Evolutionary conservation across 2,888 invertebrate genomes (phyloP).

Genomic region (Chironomus riparius): DNA sequence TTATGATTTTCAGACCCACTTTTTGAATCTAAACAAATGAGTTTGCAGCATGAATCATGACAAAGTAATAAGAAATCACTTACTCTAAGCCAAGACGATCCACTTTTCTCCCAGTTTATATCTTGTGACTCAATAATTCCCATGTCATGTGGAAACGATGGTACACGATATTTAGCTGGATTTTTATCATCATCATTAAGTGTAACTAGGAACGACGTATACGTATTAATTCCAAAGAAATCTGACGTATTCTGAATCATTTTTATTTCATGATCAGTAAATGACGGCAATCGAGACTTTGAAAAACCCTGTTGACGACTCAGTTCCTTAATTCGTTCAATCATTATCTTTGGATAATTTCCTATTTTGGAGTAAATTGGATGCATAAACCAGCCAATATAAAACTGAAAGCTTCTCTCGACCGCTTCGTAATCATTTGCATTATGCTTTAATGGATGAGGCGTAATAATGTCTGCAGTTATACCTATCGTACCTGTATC

Average conservation of each 20-base stretch:
- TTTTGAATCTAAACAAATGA: too few species aligned
- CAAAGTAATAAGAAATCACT: conserved; percentile 29
- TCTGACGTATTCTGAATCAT: conserved; percentile 55
- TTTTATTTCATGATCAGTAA: conserved; percentile 51
- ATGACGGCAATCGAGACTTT: conserved; percentile 53
- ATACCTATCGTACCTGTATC: conserved; percentile 52
- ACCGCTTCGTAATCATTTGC: conserved; percentile 51
- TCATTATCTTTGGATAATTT: conserved; percentile 59
- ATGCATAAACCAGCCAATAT: conserved; percentile 55
- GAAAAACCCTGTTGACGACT: conserved; percentile 51
- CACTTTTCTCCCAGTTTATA: conserved; percentile 51
- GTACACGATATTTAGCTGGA: conserved; percentile 39
- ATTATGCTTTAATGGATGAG: conserved; percentile 48
- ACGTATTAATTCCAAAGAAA: conserved; percentile 66
- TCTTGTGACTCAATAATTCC: conserved; percentile 50
- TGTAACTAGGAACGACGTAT: conserved; percentile 49
- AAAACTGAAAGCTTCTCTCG: conserved; percentile 51
- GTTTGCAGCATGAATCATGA: too few species aligned
- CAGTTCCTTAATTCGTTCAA: conserved; percentile 47
- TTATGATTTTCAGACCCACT: not conserved
- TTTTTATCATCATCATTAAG: conserved; percentile 42
- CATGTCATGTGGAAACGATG: conserved; percentile 54
- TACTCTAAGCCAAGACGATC: conserved; percentile 43
- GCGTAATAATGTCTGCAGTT: conserved; percentile 52
- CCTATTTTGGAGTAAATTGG: conserved; percentile 55